A percentile compares a stretch with the other conserved stretches of the same genome.
Evolutionary conservation across 2,113 vertebrate species (phyloP).

Genomic region (Dromas ardeola): DNA sequence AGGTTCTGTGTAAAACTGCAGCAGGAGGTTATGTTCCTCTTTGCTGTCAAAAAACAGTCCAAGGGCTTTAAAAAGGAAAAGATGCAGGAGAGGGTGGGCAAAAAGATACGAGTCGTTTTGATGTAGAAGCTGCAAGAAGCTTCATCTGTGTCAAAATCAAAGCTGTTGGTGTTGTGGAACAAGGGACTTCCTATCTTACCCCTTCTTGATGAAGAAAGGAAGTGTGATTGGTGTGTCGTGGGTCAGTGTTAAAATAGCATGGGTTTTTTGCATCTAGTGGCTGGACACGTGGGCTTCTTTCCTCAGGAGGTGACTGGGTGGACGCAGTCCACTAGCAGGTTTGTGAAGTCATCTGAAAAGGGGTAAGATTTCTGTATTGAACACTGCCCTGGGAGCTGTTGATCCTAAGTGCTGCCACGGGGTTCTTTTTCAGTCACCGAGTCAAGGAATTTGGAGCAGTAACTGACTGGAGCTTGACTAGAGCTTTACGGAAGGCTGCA

Average conservation of each 20-base stretch:
- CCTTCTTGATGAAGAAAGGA: not conserved
- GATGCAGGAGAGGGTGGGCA: not conserved
- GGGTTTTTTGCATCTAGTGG: not conserved
- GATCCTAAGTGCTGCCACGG: not conserved
- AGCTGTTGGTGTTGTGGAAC: not conserved
- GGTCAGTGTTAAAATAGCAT: not conserved
- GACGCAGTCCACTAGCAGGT: not conserved
- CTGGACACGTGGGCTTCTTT: not conserved
- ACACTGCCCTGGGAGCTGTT: not conserved
- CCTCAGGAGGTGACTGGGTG: not conserved
- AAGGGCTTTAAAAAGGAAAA: not conserved
- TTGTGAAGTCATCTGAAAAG: not conserved
- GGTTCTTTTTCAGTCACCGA: not conserved
- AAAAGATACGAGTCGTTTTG: not conserved
- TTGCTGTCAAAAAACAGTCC: not conserved
- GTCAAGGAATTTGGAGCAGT: not conserved
- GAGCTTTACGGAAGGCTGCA: not conserved
- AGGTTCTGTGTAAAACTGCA: not conserved
- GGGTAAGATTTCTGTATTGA: not conserved
- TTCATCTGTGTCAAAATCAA: not conserved
- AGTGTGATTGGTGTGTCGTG: not conserved
- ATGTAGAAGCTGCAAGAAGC: not conserved
- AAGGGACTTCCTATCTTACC: not conserved
- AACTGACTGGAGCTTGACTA: not conserved
- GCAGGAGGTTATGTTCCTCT: not conserved